These are phyloP conservation scores for Elaphurus davidianus DNA, from an alignment of 2,113 vertebrate species.

Conservation along the genomic window DNA sequence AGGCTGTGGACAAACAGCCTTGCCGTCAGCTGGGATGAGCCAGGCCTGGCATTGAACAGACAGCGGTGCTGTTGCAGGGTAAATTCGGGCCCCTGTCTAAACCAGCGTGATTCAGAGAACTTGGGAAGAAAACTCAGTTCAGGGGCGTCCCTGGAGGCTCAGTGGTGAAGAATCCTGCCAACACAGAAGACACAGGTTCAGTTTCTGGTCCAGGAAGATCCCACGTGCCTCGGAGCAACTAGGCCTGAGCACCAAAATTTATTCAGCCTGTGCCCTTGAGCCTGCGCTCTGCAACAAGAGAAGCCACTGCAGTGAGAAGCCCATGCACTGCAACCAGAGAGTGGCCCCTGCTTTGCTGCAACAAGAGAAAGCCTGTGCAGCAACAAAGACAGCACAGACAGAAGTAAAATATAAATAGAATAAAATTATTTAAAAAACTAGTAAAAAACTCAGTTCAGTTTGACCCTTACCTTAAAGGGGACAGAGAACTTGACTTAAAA, in stretches of 20 bases:
- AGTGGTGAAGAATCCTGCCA: not conserved
- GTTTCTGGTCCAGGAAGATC: not conserved
- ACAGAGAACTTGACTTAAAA: not conserved
- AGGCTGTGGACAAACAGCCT: not conserved
- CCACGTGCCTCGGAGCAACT: not conserved
- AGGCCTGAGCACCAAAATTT: not conserved
- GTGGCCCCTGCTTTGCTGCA: not conserved
- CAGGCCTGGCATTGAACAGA: not conserved
- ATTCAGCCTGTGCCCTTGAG: not conserved
- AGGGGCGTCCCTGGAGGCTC: not conserved
- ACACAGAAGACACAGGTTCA: not conserved
- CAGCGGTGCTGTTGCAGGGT: not conserved
- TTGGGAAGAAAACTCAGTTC: not conserved
- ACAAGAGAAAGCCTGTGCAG: not conserved
- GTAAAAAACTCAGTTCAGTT: not conserved
- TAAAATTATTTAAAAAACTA: not conserved
- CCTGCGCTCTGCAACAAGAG: not conserved
- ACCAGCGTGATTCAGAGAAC: not conserved
- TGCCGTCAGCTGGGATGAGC: not conserved
- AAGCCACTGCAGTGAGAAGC: not conserved
- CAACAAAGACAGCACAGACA: not conserved
- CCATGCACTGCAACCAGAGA: not conserved
- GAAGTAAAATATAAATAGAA: not conserved
- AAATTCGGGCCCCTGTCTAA: not conserved
- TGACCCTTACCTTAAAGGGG: not conserved